Evolutionary conservation across 2,113 vertebrate species (phyloP).

Genomic region (Charina bottae): DNA sequence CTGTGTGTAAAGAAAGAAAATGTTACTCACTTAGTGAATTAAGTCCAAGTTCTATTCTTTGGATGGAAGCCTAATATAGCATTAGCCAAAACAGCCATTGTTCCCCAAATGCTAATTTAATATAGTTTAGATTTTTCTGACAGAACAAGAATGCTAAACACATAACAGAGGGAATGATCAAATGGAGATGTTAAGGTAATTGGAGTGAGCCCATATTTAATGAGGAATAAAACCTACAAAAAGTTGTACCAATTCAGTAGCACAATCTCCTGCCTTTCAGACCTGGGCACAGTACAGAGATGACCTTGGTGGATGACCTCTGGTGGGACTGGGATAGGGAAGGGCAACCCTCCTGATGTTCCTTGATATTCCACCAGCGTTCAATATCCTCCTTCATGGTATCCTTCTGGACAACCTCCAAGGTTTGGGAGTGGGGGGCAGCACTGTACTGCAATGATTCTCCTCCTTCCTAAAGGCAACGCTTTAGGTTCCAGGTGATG

Average conservation of each 20-base stretch:
- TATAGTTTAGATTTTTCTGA: neutral
- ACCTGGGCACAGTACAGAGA: neutral
- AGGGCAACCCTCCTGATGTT: too few relatives aligned
- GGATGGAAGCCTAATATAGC: neutral
- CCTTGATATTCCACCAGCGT: too few relatives aligned
- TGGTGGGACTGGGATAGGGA: neutral
- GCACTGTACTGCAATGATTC: too few relatives aligned
- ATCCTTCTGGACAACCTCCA: too few relatives aligned
- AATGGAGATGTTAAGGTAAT: neutral
- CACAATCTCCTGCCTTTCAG: neutral
- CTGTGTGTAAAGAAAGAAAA: neutral
- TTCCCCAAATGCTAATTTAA: neutral
- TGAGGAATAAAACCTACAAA: neutral
- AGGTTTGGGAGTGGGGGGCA: too few relatives aligned
- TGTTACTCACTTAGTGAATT: neutral
- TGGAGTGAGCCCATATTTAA: neutral
- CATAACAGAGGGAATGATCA: neutral
- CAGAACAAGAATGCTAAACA: neutral
- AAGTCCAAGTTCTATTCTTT: neutral
- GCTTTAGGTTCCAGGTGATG: too few relatives aligned
- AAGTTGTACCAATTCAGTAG: neutral
- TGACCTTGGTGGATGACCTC: neutral
- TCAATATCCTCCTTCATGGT: too few relatives aligned
- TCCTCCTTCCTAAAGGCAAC: too few relatives aligned
- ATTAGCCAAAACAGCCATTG: neutral